These are phyloP conservation scores for Cheilosia scutellata DNA, from an alignment of 2,888 invertebrate species.

Conservation along the genomic window DNA sequence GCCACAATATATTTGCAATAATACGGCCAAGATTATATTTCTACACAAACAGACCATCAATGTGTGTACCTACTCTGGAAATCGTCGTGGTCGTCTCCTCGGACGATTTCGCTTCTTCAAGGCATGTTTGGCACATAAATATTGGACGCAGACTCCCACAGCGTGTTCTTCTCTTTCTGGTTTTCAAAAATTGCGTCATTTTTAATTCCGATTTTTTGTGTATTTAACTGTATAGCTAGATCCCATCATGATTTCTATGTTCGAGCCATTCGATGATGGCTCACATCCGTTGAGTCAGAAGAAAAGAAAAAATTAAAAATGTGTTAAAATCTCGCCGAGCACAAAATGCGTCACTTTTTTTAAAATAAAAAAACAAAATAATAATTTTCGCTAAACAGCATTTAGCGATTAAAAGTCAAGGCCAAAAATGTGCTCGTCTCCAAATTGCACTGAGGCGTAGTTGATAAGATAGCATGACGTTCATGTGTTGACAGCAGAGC, in stretches of 20 bases:
- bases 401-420: constrained; percentile 25
- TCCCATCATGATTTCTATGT: constrained; percentile 18
- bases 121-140: constrained; percentile 6
- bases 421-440: constrained; percentile 1
- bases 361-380: constrained; percentile 1
- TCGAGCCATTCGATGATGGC: constrained; percentile 20
- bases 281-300: constrained; percentile 32
- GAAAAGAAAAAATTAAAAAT: constrained; percentile 6
- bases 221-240: neutral
- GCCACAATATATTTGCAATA: constrained; percentile 15
- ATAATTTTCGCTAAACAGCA: neutral
- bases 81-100: constrained; percentile 10
- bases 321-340: constrained; percentile 15
- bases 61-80: constrained; percentile 9
- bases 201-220: constrained; percentile 29
- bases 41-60: constrained; percentile 84
- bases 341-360: constrained; percentile 31
- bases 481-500: neutral
- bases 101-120: neutral
- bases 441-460: neutral
- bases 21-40: neutral
- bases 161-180: neutral
- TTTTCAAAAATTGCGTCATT: constrained; percentile 33
- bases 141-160: neutral
- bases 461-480: neutral